Base-by-base conservation (phyloP, 2,797 vertebrate species). In the Chaenodraco wilsoni region DNA sequence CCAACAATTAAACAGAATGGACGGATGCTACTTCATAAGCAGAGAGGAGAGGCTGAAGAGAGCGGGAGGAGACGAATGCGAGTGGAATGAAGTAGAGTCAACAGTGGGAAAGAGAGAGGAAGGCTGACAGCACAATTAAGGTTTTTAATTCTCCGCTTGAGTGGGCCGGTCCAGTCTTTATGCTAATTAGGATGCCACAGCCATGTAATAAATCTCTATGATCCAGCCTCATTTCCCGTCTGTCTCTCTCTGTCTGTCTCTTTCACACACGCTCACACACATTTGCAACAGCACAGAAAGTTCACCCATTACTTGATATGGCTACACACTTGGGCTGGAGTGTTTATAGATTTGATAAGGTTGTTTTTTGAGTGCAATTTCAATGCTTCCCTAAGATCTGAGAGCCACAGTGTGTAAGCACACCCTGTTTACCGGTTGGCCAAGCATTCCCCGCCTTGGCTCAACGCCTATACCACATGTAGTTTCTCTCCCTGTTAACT, bases 131-230 rank as follows among this genome's bases (percentile, higher is more conserved):
- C 95, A 96, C 96, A 98, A 98, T 98, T 99, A 98, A 95, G 95
- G 94, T 95, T 97, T 97, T 97, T 97, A 98, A 97, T 98, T 99
- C 96, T 98, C 96, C 98, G 97, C 96, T 96, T 97, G 96, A 99
- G 96, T 96, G 97, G 95, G 95, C 96, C 95, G 95, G 96, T 96
- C 96, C 96, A 96, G 96, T 96, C 96, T 96, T 97, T 95, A 95
- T 96, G 96, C 96, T 97, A 98, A 98, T 97, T 96, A 96, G 95
- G 94, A 92, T 81, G 86, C 94, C 94, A 95, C 89, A 67, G 84
- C 95, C 95, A 95, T 96, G 95, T 96, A 97, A 97, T 95, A 95
- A 96, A 97, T 97, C 96, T 96, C 95, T 96, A 95, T 96, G 93
- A 94, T 94, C 91, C 91, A 87, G 85, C 88, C 91, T 93, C 89